Evolutionary conservation across 1,140 invertebrate species (phyloP), one percentile per base, ranked within the genome.

Genomic region (Drosophila pseudoobscura): DNA sequence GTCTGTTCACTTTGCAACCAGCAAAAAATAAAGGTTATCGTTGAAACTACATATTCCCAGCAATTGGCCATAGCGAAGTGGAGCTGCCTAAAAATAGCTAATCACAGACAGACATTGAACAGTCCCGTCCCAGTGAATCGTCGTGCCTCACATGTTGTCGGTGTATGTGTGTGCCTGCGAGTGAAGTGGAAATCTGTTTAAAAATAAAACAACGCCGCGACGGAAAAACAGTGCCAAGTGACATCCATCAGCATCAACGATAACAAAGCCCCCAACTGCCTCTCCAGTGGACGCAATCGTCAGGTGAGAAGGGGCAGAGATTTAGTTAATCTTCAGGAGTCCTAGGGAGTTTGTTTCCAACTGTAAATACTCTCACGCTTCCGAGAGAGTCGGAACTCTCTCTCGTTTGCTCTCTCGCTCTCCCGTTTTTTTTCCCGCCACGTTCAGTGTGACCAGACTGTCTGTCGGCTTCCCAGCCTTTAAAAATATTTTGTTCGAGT

Each of bases 121-220:
- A 22, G 35, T 20, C 52, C 35, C 35, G 35, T 39, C 35, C 35
- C 35, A 39, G 35, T 39, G 35, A 39, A 39, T 39, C 35, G 35
- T 39, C 35, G 11, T 71, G 66, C 65, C 65, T 55, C 58, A 56
- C 58, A 54, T 68, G 43, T 60, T 45, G 50, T 35, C 24, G 52
- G 53, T 84, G 61, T 60, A 44, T 26, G 24, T 26, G 24, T 26
- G 24, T 26, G 24, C 24, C 45, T 59, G 76, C 53, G 52, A 50
- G 52, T 75, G 55, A 70, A 83, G 75, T 83, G 80, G 76, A 79
- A 75, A 83, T 72, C 43, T 58, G 58, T 78, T 85, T 85, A 85
- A 71, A 85, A 85, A 85, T 85, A 85, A 75, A 80, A 71, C 61
- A 53, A 66, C 75, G 63, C 68, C 47, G 24, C 45, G 35, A 24